These are phyloP conservation scores for Labia minor DNA, from an alignment of 2,888 invertebrate genomes.

Conservation along the genomic window DNA sequence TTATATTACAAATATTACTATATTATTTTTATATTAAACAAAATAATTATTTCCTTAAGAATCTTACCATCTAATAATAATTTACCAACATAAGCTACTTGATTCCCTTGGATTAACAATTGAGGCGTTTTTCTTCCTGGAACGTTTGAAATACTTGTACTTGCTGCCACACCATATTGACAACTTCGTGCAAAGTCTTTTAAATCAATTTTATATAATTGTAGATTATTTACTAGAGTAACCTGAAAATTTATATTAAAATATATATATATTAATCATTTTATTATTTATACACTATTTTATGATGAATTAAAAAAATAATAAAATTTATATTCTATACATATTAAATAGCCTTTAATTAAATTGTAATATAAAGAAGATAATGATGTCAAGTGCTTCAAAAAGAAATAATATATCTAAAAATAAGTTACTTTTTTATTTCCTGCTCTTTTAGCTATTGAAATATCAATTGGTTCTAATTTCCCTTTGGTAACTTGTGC, in stretches of 20 bases:
- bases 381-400: too few species aligned
- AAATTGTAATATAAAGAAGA: too few species aligned
- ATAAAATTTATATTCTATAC: neutral
- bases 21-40: neutral
- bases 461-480: constrained; percentile 66
- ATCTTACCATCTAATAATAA: constrained; percentile 44
- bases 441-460: constrained; percentile 63
- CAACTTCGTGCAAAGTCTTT: constrained; percentile 68
- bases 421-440: constrained; percentile 68
- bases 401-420: too few species aligned
- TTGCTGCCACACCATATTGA: constrained; percentile 76
- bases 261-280: constrained; percentile 4
- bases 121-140: constrained; percentile 63
- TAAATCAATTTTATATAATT: constrained; percentile 72
- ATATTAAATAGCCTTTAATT: too few species aligned
- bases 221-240: constrained; percentile 80
- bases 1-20: neutral
- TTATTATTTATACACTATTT: neutral
- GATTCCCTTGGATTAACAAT: constrained; percentile 84
- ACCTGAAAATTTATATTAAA: constrained; percentile 45
- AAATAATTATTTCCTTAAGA: neutral
- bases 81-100: constrained; percentile 51
- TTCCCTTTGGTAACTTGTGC: constrained; percentile 48
- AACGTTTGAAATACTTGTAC: constrained; percentile 64
- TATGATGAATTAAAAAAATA: neutral